Conservation (phyloP, 2,797 vertebrate genomes). For the Liparis tanakae region DNA sequence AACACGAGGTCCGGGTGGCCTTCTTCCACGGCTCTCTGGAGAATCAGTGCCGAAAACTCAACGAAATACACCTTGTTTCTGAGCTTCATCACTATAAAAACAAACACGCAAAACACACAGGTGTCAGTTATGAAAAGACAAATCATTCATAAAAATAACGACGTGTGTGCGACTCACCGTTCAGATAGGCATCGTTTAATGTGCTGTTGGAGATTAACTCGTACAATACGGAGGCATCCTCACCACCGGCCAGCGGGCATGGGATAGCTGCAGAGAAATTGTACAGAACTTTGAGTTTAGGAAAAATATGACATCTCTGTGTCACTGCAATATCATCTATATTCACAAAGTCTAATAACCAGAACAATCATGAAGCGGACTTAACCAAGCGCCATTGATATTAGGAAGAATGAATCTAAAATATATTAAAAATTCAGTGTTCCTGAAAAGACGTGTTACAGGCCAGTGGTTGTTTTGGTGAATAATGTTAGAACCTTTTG, state of each 20-base stretch:
- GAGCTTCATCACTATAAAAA: constrained; percentile 88
- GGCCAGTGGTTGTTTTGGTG: too few species aligned
- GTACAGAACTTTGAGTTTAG: neutral
- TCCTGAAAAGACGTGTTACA: too few species aligned
- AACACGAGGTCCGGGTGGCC: constrained; percentile 82
- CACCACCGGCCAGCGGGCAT: constrained; percentile 68
- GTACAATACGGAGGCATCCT: constrained; percentile 82
- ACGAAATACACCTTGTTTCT: constrained; percentile 85
- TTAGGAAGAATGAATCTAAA: neutral
- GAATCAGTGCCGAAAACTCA: constrained; percentile 87
- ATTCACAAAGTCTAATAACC: too few species aligned
- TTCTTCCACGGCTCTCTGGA: constrained; percentile 87
- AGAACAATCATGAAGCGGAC: neutral
- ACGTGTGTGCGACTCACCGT: constrained; percentile 73
- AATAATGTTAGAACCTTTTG: too few species aligned
- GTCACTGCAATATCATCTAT: too few species aligned
- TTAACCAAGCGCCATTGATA: neutral
- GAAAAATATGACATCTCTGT: neutral
- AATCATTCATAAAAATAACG: neutral
- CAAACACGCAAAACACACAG: constrained; percentile 31
- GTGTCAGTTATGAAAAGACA: constrained; percentile 5
- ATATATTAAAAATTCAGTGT: too few species aligned
- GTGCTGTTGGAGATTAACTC: constrained; percentile 82
- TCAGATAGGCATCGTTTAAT: constrained; percentile 76
- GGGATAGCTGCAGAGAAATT: constrained; percentile 39